phyloP scores from a whole-genome alignment of 2,113 vertebrate genomes.

The Hiodon tergisus region DNA sequence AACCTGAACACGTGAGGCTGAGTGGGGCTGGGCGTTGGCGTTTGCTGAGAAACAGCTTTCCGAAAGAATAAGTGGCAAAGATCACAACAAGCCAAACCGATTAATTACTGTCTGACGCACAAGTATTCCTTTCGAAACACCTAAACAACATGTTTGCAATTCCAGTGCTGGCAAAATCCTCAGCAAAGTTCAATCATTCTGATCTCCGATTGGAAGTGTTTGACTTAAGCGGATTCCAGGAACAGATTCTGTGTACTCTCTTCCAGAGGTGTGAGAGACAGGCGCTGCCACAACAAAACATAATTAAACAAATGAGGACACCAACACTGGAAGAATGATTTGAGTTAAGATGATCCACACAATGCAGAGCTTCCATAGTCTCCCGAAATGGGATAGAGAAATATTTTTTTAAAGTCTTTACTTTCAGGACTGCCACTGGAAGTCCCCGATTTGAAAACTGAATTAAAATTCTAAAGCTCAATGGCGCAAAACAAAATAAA shows the following conservation, averaged over 20 bases:
- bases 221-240: slow-evolving; percentile 11
- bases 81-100: no score
- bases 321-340: slow-evolving; percentile 26
- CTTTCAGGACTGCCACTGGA: slow-evolving; percentile 4
- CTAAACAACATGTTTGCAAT: no score
- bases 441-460: slow-evolving; percentile 12
- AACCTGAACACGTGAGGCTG: no score
- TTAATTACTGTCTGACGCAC: no score
- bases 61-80: no score
- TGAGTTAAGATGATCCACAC: slow-evolving; percentile 35
- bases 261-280: not conserved
- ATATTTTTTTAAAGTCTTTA: slow-evolving; percentile 25
- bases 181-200: no score
- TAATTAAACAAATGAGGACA: slow-evolving; percentile 46
- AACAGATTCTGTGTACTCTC: not conserved
- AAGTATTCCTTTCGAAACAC: no score
- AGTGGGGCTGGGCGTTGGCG: no score
- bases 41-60: no score
- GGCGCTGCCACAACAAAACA: slow-evolving; percentile 12
- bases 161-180: not conserved
- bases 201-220: slow-evolving; percentile 8
- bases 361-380: slow-evolving; percentile 22
- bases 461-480: slow-evolving; percentile 4
- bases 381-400: not conserved
- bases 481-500: not conserved